Conservation (phyloP, 2,888 invertebrate species). For the Gymnosoma rotundatum region DNA sequence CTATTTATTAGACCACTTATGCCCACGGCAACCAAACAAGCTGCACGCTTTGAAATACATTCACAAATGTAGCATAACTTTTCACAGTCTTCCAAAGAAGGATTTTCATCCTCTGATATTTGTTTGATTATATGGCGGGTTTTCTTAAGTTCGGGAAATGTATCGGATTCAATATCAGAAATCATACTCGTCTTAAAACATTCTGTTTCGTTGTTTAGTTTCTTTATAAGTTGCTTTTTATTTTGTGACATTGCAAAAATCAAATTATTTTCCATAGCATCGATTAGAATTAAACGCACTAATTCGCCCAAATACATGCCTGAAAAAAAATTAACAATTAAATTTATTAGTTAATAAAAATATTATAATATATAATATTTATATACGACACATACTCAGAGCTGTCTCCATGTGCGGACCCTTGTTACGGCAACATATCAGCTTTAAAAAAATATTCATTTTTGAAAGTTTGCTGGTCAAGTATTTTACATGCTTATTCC, state of each 20-base stretch:
- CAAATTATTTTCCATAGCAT: slow-evolving; percentile 88
- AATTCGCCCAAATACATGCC: slow-evolving; percentile 99
- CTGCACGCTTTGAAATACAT: slow-evolving; percentile 94
- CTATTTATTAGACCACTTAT: slow-evolving; percentile 93
- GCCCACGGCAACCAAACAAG: slow-evolving; percentile 94
- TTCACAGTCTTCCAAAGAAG: slow-evolving; percentile 93
- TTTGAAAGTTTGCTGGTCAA: no score
- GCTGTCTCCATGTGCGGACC: no score
- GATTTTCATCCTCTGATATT: slow-evolving; percentile 84
- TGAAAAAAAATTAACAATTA: slow-evolving; percentile 31
- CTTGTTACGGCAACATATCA: no score
- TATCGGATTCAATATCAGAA: slow-evolving; percentile 96
- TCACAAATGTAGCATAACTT: slow-evolving; percentile 95
- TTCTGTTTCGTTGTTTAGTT: slow-evolving; percentile 83
- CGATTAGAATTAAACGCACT: slow-evolving; percentile 91
- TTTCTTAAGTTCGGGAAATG: slow-evolving; percentile 88
- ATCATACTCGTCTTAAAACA: slow-evolving; percentile 97
- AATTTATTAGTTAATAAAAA: no score
- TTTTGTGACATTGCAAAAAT: slow-evolving; percentile 74
- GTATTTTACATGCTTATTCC: no score
- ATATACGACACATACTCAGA: no score
- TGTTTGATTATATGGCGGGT: slow-evolving; percentile 92
- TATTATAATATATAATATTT: no score
- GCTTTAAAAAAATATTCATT: no score
- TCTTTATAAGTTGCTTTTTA: slow-evolving; percentile 69